Percentiles rank a stretch among this genome's conserved stretches.
These are phyloP conservation scores for Campoletis sonorensis DNA, from an alignment of 1,140 invertebrate genomes.

Conservation along the genomic window DNA sequence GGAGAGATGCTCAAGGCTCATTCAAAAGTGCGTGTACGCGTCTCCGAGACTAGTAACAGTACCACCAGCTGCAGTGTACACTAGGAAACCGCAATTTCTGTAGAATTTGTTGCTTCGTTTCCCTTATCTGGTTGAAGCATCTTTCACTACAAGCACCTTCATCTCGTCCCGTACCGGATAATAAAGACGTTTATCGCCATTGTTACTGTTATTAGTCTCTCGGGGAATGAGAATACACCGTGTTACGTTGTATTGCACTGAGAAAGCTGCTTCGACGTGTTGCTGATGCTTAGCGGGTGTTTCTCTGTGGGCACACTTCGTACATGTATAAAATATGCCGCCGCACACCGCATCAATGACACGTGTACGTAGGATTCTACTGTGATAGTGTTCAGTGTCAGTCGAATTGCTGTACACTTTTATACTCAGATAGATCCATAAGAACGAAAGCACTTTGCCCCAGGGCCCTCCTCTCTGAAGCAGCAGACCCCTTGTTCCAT, in stretches of 20 bases:
- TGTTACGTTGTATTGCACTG: constrained; percentile 11
- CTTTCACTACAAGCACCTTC: not conserved
- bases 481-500: not conserved
- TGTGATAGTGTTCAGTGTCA: not conserved
- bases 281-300: not conserved
- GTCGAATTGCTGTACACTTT: not conserved
- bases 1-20: not conserved
- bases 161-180: constrained; percentile 10
- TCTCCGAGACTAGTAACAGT: not conserved
- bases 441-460: not conserved
- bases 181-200: constrained; percentile 48
- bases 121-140: constrained; percentile 33
- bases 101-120: constrained; percentile 44
- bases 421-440: constrained; percentile 15
- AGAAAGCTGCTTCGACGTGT: not conserved
- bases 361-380: not conserved
- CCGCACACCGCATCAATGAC: not conserved
- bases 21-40: not conserved
- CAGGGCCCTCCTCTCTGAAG: not conserved
- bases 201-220: constrained; percentile 48
- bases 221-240: constrained; percentile 28
- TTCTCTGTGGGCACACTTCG: not conserved
- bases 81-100: constrained; percentile 29
- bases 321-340: not conserved
- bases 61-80: not conserved